Percentiles rank a stretch among this genome's conserved stretches.
These are phyloP conservation scores for Eulemur rufifrons DNA, from an alignment of 2,113 vertebrate genomes.

Conservation along the genomic window DNA sequence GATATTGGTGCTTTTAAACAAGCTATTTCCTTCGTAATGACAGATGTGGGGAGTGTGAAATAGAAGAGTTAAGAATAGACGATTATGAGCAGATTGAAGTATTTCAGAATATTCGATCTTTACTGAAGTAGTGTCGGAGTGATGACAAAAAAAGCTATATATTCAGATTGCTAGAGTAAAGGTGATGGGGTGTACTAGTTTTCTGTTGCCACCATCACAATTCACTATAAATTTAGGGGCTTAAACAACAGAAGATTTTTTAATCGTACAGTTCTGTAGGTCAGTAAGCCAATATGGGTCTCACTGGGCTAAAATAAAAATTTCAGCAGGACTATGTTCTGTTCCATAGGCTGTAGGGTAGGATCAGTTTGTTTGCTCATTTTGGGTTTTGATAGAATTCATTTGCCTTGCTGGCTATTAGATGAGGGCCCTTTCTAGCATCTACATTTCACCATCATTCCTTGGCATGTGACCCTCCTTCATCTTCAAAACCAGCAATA, in stretches of 20 bases:
- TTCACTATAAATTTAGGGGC: not conserved
- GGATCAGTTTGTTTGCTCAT: not conserved
- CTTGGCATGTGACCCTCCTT: not conserved
- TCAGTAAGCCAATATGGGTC: not conserved
- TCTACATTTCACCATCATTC: not conserved
- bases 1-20: not conserved
- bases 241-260: not conserved
- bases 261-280: not conserved
- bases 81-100: not conserved
- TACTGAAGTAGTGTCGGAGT: not conserved
- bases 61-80: not conserved
- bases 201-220: not conserved
- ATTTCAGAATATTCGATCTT: not conserved
- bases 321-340: not conserved
- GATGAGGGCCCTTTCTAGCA: not conserved
- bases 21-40: not conserved
- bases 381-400: not conserved
- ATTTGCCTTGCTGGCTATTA: not conserved
- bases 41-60: not conserved
- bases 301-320: not conserved
- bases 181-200: not conserved
- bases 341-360: not conserved
- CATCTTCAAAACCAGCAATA: not conserved
- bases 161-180: not conserved
- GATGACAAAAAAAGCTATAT: not conserved